Evolutionary conservation across 2,888 invertebrate genomes (phyloP), one percentile per base, ranked within the genome.

Genomic region (Azorinus chamasolen): DNA sequence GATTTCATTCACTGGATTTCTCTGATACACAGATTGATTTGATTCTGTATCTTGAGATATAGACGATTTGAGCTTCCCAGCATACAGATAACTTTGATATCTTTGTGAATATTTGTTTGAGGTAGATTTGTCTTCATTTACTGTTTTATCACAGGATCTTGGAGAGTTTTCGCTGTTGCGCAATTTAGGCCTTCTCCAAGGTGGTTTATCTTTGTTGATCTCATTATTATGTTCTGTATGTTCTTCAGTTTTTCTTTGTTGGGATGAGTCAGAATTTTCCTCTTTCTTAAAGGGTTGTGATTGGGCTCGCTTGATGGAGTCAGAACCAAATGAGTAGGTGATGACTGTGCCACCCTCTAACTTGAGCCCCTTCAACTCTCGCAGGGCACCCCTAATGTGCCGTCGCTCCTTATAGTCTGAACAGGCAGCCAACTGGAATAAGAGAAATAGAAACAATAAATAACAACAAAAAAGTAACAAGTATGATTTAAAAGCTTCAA

Each of bases 391-490:
- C 22, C 81, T 53, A n/a, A 81, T 59, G 50, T 77, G 71, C 41
- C 74, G 81, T 14, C 81, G 50, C 45, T 81, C 81, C 50, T 72
- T 68, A 46, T 68, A 81, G 53, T 81, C 78, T 37, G 65, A 62
- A 57, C 81, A 81, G n/a, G 81, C 74, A 37, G 75, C 75, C 65
- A 81, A 62, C 81, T 81, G 74, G 50, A 81, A 69, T 48, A 39
- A 73, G 6, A 75, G 32, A 71, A 39, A 14, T 20, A 58, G 32
- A 32, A 32, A 32, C n/a, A n/a, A n/a, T n/a, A n/a, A n/a, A n/a
- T n/a, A 32, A 58, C n/a, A 51, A 8, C 22, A 46, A 46, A 46
- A 27, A 45, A 41, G 24, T 8, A 53, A 24, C 8, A 20, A 14
- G 12, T 22, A 10, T 24, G 24, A 53, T 53, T 25, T 22, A 12